Evolutionary conservation across 2,888 invertebrate species (phyloP).

Genomic region (Brassicogethes aeneus): DNA sequence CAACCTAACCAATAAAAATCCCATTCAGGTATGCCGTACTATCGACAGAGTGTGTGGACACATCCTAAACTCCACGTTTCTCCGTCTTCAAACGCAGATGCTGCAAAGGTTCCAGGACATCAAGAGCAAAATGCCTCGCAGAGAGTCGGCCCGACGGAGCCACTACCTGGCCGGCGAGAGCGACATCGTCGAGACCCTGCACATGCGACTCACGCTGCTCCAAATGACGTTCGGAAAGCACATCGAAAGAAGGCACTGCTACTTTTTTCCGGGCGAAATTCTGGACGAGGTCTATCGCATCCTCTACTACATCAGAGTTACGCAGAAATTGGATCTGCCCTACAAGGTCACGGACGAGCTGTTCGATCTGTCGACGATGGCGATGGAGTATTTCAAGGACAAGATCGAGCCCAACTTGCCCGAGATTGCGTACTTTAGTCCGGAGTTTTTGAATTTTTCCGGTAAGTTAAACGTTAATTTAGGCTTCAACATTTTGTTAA

Average conservation of each 20-base stretch:
- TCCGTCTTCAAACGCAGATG: slow-evolving; percentile 77
- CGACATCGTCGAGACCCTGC: slow-evolving; percentile 87
- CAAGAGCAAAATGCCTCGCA: slow-evolving; percentile 83
- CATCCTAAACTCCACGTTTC: slow-evolving; percentile 77
- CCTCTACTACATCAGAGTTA: slow-evolving; percentile 68
- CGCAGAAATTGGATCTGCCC: slow-evolving; percentile 73
- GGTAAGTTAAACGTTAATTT: slow-evolving; percentile 49
- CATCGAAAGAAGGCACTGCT: slow-evolving; percentile 86
- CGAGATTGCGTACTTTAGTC: slow-evolving; percentile 79
- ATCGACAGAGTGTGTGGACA: slow-evolving; percentile 74
- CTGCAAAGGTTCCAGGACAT: slow-evolving; percentile 76
- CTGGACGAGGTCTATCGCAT: slow-evolving; percentile 87
- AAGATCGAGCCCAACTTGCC: slow-evolving; percentile 84
- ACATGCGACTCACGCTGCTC: slow-evolving; percentile 81
- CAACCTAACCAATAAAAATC: too few relatives aligned
- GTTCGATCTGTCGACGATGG: slow-evolving; percentile 92
- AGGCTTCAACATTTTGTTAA: background rate
- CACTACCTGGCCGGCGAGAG: slow-evolving; percentile 87
- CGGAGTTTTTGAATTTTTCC: slow-evolving; percentile 73
- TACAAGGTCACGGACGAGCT: slow-evolving; percentile 91
- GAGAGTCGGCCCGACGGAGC: slow-evolving; percentile 83
- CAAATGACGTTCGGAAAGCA: slow-evolving; percentile 95
- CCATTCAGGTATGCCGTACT: slow-evolving; percentile 65
- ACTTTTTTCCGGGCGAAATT: slow-evolving; percentile 92
- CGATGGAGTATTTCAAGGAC: slow-evolving; percentile 96